Evolutionary conservation across 1,140 invertebrate genomes (phyloP).

Genomic region (Anthonomus grandis): DNA sequence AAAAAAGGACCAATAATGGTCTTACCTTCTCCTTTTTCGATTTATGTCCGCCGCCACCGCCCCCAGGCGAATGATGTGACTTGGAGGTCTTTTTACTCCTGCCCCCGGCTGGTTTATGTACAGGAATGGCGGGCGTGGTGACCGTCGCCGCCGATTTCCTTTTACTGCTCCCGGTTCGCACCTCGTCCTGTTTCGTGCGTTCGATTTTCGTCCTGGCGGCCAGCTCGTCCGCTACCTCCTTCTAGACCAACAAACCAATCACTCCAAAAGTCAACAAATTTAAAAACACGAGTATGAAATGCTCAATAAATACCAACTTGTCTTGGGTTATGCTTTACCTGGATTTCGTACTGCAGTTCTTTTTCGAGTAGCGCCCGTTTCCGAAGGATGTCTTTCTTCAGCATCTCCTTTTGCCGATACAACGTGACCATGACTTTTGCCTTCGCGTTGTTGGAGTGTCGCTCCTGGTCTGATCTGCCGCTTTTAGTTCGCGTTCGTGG

Average conservation of each 20-base stretch:
- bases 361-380: slow-evolving; percentile 87
- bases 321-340: slow-evolving; percentile 53
- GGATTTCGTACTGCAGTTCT: slow-evolving; percentile 86
- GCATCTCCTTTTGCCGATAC: slow-evolving; percentile 82
- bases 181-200: slow-evolving; percentile 68
- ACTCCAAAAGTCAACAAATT: background rate
- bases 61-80: slow-evolving; percentile 14
- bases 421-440: slow-evolving; percentile 65
- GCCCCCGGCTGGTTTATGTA: slow-evolving; percentile 14
- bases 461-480: slow-evolving; percentile 51
- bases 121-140: slow-evolving; percentile 49
- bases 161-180: slow-evolving; percentile 57
- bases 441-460: slow-evolving; percentile 56
- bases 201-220: slow-evolving; percentile 66
- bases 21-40: slow-evolving; percentile 29
- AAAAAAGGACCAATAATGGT: background rate
- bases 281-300: background rate
- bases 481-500: slow-evolving; percentile 37
- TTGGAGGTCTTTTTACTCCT: slow-evolving; percentile 2
- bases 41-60: background rate
- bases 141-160: slow-evolving; percentile 55
- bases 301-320: background rate
- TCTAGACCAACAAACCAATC: slow-evolving; percentile 49
- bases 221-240: slow-evolving; percentile 67
- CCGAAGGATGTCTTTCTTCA: slow-evolving; percentile 92